Base-by-base conservation (phyloP, 2,113 vertebrate genomes). In the Ophiodon elongatus region DNA sequence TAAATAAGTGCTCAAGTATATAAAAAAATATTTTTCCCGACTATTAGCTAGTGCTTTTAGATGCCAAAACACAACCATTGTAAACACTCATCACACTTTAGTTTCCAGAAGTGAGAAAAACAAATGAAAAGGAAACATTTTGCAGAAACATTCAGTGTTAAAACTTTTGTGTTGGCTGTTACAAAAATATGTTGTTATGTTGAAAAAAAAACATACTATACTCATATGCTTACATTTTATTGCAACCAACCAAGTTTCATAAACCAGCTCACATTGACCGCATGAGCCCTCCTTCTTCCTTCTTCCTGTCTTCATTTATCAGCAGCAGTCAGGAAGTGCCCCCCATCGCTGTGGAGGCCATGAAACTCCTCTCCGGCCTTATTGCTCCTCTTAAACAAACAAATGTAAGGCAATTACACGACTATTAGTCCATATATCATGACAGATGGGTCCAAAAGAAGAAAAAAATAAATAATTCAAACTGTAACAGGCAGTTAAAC, bases 311-410 rank as follows among this genome's bases (percentile, higher is more conserved):
- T 66, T 63, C 43, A 82, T 89, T 78, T 75, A 86, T 86, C 83
- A 83, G 63, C 79, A 47, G 66, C 52, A 73, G 70, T 33, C 69
- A 79, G 67, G 74, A 74, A 76, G 57, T 33, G 25, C 64, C 25
- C 41, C 41, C 50, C 85, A 63, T 57, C 69, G 62, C 70, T 88
- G 80, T 35, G 29, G 74, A 74, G 78, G 74, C 74, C 72, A 27
- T 64, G 71, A 79, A 71, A 60, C 59, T 72, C 68, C 79, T 83
- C 82, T 79, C 56, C 68, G 41, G 52, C 41, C 65, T 67, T 79
- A 80, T 89, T 87, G 71, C 75, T 75, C 75, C 67, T 60, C 82
- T 82, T 73, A 87, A 89, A 59, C 82, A 85, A 92, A 88, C 84
- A 89, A 87, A 90, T 77, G 80, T 67, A 31, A 23, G 33, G 78